Percentiles rank a stretch among this genome's conserved stretches.
Conservation (phyloP, 1,140 invertebrate species). For the Nixonia krombeini region DNA sequence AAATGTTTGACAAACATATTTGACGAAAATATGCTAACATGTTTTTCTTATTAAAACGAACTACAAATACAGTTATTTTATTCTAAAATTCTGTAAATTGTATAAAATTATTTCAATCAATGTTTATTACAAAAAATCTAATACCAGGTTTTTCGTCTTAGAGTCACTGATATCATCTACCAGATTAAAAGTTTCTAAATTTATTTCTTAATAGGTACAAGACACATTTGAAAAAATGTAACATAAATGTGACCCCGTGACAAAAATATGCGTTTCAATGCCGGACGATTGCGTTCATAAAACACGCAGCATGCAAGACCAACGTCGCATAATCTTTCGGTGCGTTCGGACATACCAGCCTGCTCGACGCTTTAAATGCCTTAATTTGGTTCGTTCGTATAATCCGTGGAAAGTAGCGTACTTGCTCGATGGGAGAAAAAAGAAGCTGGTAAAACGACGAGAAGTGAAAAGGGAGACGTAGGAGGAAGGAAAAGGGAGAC, state of each 20-base stretch:
- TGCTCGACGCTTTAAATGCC: constrained; percentile 56
- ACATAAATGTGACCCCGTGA: no score
- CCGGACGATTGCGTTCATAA: constrained; percentile 43
- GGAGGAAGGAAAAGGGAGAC: constrained; percentile 24
- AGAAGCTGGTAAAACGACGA: constrained; percentile 6
- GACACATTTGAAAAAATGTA: constrained; percentile 1
- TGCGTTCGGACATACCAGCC: constrained; percentile 35
- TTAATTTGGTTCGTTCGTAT: constrained; percentile 62
- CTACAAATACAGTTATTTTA: no score
- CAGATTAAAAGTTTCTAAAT: no score
- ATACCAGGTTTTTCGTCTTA: no score
- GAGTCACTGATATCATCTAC: no score
- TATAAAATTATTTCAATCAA: no score
- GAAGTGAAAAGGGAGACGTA: constrained; percentile 7
- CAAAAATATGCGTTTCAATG: constrained; percentile 5
- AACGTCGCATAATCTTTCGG: constrained; percentile 36
- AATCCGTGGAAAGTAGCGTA: constrained; percentile 40
- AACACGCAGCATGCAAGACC: constrained; percentile 30
- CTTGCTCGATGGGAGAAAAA: constrained; percentile 16
- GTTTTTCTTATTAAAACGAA: no score
- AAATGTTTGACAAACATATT: no score
- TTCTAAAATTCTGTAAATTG: no score
- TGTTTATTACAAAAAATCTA: no score
- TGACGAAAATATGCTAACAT: no score
- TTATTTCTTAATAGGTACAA: no score